Conservation (phyloP, 2,888 invertebrate species). For the Sinhomidia bicolor region DNA sequence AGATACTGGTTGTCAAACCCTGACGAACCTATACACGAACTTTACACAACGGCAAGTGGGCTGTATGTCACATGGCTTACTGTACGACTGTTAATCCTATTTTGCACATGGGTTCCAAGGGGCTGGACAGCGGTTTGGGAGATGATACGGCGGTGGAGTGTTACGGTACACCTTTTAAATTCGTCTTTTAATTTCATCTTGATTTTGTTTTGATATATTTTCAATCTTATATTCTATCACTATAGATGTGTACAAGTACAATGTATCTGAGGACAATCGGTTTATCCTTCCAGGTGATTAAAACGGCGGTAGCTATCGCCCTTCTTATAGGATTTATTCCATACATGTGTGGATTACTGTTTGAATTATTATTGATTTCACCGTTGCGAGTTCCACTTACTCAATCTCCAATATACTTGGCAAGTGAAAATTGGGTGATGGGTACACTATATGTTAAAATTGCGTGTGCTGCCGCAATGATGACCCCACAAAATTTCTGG, state of each 20-base stretch:
- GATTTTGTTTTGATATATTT: slow-evolving; percentile 63
- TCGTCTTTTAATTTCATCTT: slow-evolving; percentile 42
- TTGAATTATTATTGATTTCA: slow-evolving; percentile 95
- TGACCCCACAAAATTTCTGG: slow-evolving; percentile 98
- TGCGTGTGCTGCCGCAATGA: slow-evolving; percentile 96
- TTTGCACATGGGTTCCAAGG: slow-evolving; percentile 94
- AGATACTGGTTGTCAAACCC: slow-evolving; percentile 79
- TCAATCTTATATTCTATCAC: slow-evolving; percentile 58
- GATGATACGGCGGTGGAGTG: slow-evolving; percentile 77
- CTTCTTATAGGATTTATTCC: slow-evolving; percentile 95
- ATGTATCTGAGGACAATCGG: slow-evolving; percentile 73
- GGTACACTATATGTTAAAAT: slow-evolving; percentile 99
- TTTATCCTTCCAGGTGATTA: slow-evolving; percentile 84
- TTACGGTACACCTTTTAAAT: slow-evolving; percentile 75
- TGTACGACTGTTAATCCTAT: slow-evolving; percentile 91
- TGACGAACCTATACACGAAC: slow-evolving; percentile 88
- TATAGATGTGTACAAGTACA: slow-evolving; percentile 68
- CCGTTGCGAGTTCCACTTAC: slow-evolving; percentile 95
- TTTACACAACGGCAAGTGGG: slow-evolving; percentile 97
- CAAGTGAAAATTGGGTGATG: slow-evolving; percentile 91
- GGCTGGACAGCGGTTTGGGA: slow-evolving; percentile 83
- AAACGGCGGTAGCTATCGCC: slow-evolving; percentile 87
- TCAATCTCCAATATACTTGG: slow-evolving; percentile 87
- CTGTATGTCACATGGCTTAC: slow-evolving; percentile 97
- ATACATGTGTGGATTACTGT: slow-evolving; percentile 93